Conservation (phyloP, 1,140 invertebrate genomes). For the Drosophila jambulina region DNA sequence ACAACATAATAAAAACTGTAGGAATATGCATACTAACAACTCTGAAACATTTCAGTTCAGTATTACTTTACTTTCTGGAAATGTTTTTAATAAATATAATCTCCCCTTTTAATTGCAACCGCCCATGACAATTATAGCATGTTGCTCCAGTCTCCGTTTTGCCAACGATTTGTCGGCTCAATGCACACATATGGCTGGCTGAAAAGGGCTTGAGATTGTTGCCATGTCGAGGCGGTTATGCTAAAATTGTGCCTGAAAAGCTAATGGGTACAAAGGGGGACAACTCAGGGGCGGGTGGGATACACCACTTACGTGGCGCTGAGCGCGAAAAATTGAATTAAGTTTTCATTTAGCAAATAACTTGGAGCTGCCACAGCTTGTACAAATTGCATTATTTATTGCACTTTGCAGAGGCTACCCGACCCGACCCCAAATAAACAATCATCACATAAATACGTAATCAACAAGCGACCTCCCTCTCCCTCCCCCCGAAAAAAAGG, state of each 20-base stretch:
- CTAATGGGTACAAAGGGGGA: neutral
- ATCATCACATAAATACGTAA: slow-evolving; percentile 64
- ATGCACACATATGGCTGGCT: slow-evolving; percentile 41
- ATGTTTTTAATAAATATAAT: neutral
- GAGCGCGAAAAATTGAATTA: slow-evolving; percentile 59
- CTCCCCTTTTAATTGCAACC: neutral
- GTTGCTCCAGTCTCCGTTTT: slow-evolving; percentile 17
- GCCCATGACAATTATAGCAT: neutral
- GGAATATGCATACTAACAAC: no score
- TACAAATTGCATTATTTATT: slow-evolving; percentile 71
- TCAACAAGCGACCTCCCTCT: slow-evolving; percentile 39
- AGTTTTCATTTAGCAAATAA: slow-evolving; percentile 63
- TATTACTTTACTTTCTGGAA: no score
- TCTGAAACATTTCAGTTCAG: neutral
- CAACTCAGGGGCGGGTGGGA: neutral
- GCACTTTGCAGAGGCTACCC: slow-evolving; percentile 54
- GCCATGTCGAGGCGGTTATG: slow-evolving; percentile 36
- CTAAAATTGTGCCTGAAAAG: slow-evolving; percentile 31
- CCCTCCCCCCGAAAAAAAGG: slow-evolving; percentile 2
- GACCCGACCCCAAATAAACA: slow-evolving; percentile 47
- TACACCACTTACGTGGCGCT: slow-evolving; percentile 20
- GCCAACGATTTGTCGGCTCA: slow-evolving; percentile 57
- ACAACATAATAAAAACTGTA: no score
- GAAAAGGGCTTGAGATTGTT: slow-evolving; percentile 36
- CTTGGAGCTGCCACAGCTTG: slow-evolving; percentile 34